phyloP scores from a whole-genome alignment of 2,797 vertebrate species.

The Amphiprion clarkii region DNA sequence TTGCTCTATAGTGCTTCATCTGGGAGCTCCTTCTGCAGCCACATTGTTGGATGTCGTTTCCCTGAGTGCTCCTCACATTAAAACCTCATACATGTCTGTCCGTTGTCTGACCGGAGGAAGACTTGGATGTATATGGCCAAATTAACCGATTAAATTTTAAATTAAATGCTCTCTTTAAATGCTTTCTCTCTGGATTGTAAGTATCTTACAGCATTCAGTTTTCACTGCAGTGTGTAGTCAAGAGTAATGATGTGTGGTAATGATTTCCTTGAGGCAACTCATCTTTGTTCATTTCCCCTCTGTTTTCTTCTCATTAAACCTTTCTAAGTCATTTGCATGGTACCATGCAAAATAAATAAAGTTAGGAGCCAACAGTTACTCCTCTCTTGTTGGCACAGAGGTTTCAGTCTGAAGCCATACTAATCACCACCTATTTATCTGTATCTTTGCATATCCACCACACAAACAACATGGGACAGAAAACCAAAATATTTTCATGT shows the following conservation, averaged over 20 bases:
- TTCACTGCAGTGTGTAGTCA: constrained; percentile 72
- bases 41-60: constrained; percentile 10
- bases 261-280: constrained; percentile 81
- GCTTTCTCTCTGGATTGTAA: constrained; percentile 53
- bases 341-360: constrained; percentile 77
- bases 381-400: constrained; percentile 57
- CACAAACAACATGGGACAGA: constrained; percentile 24
- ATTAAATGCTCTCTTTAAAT: constrained; percentile 53
- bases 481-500: constrained; percentile 34
- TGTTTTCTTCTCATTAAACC: constrained; percentile 80
- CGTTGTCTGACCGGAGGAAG: constrained; percentile 42
- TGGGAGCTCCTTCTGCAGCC: constrained; percentile 22
- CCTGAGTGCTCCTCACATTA: constrained; percentile 26
- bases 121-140: constrained; percentile 31
- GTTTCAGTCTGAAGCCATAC: constrained; percentile 36
- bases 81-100: constrained; percentile 37
- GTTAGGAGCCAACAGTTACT: constrained; percentile 63
- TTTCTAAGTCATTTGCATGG: constrained; percentile 73
- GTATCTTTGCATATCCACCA: constrained; percentile 5
- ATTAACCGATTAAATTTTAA: constrained; percentile 45
- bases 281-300: constrained; percentile 79
- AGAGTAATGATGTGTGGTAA: constrained; percentile 81
- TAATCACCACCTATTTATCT: constrained; percentile 40
- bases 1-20: constrained; percentile 28
- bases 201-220: constrained; percentile 55